Evolutionary conservation across 23 tunicate species (phyloP), one percentile per base, ranked within the genome.

Genomic region (Corella eumyota): DNA sequence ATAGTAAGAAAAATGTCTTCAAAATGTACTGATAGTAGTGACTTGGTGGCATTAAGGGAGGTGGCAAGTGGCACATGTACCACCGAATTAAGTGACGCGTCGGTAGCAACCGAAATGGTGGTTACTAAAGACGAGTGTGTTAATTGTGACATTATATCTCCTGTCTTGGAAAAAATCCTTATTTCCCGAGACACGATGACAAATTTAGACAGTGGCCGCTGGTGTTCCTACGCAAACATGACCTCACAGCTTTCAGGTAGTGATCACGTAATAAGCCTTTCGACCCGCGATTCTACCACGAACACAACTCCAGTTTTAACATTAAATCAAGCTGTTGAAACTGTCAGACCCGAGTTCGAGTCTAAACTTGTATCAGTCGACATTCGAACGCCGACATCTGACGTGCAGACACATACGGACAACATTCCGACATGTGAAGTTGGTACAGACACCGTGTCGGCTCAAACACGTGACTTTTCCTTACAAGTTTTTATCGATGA

Each of bases 211-310:
- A 32, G 9, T 17, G 82, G 82, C 21, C 36, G 67, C 22, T 75
- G 82, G 82, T 28, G 70, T 22, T 55, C 60, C 29, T 75, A 56
- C 34, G 32, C 50, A 23, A 37, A 75, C 34, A 30, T 31, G 55
- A 44, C 26, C 2, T 22, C 26, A 21, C 73, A 46, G 25, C 32
- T 73, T 13, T 75, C 73, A 33, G 82, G 73, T 24, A 11, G 29
- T 4, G 52, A 55, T 5, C 3, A 38, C n/a, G n/a, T n/a, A n/a
- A n/a, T n/a, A 2, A 50, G n/a, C 7, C 1, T 3, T 50, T 21
- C 25, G 6, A 5, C 25, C 2, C 15, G 6, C 6, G 54, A 40
- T 22, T 30, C 13, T 21, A 30, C 6, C 40, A 66, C 70, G 23
- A 45, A 65, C 23, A 52, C 73, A 1, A 55, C 3, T 6, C n/a